A percentile compares a stretch with the other conserved stretches of the same genome.
Evolutionary conservation across 2,888 invertebrate species (phyloP).

Genomic region (Minunthozetes semirufus): DNA sequence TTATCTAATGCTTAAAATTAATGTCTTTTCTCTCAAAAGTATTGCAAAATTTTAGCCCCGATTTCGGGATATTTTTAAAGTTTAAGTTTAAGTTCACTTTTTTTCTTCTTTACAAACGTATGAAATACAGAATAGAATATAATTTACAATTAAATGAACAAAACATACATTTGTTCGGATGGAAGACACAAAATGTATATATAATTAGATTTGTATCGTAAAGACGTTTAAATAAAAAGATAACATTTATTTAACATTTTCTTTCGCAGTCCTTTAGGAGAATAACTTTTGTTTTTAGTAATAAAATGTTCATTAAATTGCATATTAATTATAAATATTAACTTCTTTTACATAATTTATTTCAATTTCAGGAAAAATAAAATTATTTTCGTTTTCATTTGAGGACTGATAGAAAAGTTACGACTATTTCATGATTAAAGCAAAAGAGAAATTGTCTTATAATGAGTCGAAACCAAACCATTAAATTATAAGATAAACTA

Average conservation of each 20-base stretch:
- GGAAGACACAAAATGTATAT: conserved; percentile 6
- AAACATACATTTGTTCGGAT: not conserved
- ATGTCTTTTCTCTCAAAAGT: not conserved
- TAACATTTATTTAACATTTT: not conserved
- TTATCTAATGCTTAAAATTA: not conserved
- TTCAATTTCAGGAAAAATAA: not conserved
- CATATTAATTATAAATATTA: conserved; percentile 3
- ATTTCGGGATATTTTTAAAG: too few relatives aligned
- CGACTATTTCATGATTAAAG: conserved; percentile 11
- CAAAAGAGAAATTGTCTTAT: not conserved
- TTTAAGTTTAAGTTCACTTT: conserved; percentile 1
- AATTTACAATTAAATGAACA: not conserved
- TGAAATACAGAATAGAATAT: conserved; percentile 1
- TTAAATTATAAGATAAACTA: not conserved
- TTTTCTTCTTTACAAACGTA: not conserved
- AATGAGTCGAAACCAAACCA: not conserved
- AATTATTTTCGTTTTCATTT: not conserved
- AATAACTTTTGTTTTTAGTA: not conserved
- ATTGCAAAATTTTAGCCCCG: not conserved
- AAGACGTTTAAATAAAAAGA: not conserved
- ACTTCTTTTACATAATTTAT: not conserved
- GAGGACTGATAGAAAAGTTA: not conserved
- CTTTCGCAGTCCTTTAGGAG: not conserved
- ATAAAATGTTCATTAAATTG: conserved; percentile 16
- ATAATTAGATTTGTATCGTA: not conserved